phyloP scores from a whole-genome alignment of 2,888 invertebrate genomes.

The Himalopsyche tibetana region DNA sequence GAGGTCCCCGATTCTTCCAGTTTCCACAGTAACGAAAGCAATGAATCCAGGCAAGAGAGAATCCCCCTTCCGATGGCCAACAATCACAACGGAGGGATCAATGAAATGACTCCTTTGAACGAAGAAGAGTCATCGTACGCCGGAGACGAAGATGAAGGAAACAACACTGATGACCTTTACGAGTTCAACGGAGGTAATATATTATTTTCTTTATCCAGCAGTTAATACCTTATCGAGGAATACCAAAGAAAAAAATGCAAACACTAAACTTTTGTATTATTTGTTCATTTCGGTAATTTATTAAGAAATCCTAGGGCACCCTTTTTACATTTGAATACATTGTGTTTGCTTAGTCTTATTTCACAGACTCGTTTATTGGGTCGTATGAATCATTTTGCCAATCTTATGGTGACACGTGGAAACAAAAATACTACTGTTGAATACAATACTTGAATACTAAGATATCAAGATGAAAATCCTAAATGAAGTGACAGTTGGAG shows the following conservation, averaged over 20 bases:
- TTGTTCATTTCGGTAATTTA: too few relatives aligned
- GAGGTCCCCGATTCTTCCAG: constrained; percentile 94
- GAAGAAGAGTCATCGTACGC: constrained; percentile 65
- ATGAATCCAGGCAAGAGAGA: constrained; percentile 78
- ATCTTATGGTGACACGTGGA: too few relatives aligned
- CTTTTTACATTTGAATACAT: too few relatives aligned
- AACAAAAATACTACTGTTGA: too few relatives aligned
- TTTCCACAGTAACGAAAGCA: constrained; percentile 89
- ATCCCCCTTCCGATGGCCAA: constrained; percentile 64
- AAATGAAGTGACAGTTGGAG: too few relatives aligned
- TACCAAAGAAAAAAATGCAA: not conserved
- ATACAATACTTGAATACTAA: too few relatives aligned
- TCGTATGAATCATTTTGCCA: too few relatives aligned
- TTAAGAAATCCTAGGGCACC: too few relatives aligned
- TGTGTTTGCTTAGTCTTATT: not conserved
- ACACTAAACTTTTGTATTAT: not conserved
- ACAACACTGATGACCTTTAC: constrained; percentile 63
- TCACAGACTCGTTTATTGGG: not conserved
- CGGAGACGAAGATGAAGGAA: constrained; percentile 65
- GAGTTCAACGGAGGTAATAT: constrained; percentile 62
- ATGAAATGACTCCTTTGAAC: constrained; percentile 59
- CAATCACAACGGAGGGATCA: constrained; percentile 47
- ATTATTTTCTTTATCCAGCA: not conserved
- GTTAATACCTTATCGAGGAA: not conserved
- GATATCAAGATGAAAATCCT: too few relatives aligned